These are phyloP conservation scores for Synanthedon tipuliformis DNA, from an alignment of 2,888 invertebrate species.

Conservation along the genomic window DNA sequence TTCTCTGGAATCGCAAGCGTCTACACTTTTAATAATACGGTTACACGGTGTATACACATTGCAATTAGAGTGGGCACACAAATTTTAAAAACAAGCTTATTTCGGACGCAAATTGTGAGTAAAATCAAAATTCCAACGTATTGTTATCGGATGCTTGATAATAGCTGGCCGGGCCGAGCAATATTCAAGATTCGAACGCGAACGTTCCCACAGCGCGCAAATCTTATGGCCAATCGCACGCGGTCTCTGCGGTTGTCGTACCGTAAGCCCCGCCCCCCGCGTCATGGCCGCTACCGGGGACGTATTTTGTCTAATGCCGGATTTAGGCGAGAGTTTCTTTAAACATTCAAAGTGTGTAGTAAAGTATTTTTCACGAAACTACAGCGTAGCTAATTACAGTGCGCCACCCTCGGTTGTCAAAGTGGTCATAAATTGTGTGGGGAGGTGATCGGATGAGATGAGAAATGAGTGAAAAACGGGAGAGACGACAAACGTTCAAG, in stretches of 20 bases:
- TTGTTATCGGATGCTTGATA: constrained; percentile 5
- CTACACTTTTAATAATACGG: background rate
- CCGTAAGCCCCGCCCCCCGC: constrained; percentile 46
- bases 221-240: constrained; percentile 53
- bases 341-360: no score
- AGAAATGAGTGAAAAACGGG: constrained; percentile 31
- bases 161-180: constrained; percentile 10
- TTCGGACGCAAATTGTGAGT: background rate
- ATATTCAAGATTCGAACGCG: constrained; percentile 30
- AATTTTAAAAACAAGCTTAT: background rate
- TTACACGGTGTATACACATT: background rate
- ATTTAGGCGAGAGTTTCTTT: constrained; percentile 46
- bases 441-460: constrained; percentile 20
- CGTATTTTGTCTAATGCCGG: constrained; percentile 50
- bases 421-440: constrained; percentile 7
- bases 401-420: constrained; percentile 12
- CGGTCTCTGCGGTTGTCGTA: constrained; percentile 13
- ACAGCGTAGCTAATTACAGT: constrained; percentile 16
- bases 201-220: constrained; percentile 37
- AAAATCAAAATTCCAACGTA: background rate
- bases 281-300: constrained; percentile 48
- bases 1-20: constrained; percentile 14
- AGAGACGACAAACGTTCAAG: constrained; percentile 18
- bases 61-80: background rate
- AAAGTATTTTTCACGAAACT: background rate